A percentile compares a stretch with the other conserved stretches of the same genome.
phyloP scores from a whole-genome alignment of 2,113 vertebrate genomes.

The Centropristis striata region DNA sequence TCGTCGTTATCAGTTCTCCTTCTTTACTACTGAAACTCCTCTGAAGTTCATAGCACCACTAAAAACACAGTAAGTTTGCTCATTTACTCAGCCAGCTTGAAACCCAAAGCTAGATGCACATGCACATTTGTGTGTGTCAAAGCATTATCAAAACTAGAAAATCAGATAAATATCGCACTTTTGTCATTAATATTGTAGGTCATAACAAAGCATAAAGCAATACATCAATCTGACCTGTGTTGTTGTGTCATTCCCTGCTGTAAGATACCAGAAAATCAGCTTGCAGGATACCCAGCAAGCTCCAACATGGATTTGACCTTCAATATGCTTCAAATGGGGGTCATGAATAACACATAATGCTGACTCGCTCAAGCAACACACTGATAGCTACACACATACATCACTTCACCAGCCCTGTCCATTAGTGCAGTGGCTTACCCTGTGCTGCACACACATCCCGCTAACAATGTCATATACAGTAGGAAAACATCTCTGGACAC shows the following conservation, averaged over 20 bases:
- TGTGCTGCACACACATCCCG: not conserved
- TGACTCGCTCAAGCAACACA: conserved; percentile 41
- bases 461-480: conserved; percentile 32
- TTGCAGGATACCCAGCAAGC: conserved; percentile 13
- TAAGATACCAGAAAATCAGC: not conserved
- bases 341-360: conserved; percentile 73
- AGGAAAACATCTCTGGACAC: conserved; percentile 48
- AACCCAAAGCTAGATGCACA: not conserved
- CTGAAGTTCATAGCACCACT: not conserved
- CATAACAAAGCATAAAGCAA: not conserved
- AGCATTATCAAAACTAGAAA: not conserved
- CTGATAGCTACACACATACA: conserved; percentile 33
- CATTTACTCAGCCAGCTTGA: not conserved
- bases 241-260: conserved; percentile 10
- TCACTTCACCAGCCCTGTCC: conserved; percentile 28
- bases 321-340: conserved; percentile 42
- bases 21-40: not conserved
- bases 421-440: conserved; percentile 40
- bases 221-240: not conserved
- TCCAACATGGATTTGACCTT: conserved; percentile 61
- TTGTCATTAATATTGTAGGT: not conserved
- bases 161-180: not conserved
- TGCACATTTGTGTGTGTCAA: not conserved
- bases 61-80: not conserved
- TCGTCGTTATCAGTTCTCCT: not conserved